Conservation (phyloP, 1,140 invertebrate genomes). For the Sycobia sp. region DNA sequence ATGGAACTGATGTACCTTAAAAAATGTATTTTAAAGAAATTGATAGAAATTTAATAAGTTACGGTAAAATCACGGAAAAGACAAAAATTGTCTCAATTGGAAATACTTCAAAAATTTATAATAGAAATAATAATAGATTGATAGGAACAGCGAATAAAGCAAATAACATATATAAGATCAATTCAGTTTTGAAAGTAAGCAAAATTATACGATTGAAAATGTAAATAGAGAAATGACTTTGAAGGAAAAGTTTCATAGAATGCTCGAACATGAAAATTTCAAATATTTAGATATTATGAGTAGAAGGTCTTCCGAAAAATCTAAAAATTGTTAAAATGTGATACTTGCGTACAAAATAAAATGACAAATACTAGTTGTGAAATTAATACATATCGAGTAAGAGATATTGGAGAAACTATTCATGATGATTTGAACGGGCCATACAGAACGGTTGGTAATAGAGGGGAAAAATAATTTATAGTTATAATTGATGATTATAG, state of each 20-base stretch:
- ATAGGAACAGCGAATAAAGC: slow-evolving; percentile 24
- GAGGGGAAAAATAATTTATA: slow-evolving; percentile 11
- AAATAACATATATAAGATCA: slow-evolving; percentile 19
- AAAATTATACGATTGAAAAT: neutral
- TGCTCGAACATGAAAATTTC: slow-evolving; percentile 12
- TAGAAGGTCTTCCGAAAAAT: neutral
- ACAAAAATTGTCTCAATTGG: slow-evolving; percentile 31
- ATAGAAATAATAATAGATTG: slow-evolving; percentile 25
- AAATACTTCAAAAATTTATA: slow-evolving; percentile 32
- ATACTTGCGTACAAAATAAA: slow-evolving; percentile 5
- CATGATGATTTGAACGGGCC: slow-evolving; percentile 6
- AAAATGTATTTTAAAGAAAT: slow-evolving; percentile 19
- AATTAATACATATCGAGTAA: slow-evolving; percentile 5
- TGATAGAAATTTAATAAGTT: neutral
- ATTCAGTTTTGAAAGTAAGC: slow-evolving; percentile 2
- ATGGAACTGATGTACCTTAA: neutral
- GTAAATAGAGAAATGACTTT: neutral
- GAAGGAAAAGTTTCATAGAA: slow-evolving; percentile 17
- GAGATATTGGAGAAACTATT: slow-evolving; percentile 1
- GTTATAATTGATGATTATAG: slow-evolving; percentile 12
- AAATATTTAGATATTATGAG: slow-evolving; percentile 14
- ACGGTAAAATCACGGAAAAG: slow-evolving; percentile 9
- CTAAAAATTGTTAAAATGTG: slow-evolving; percentile 6
- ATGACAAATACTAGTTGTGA: slow-evolving; percentile 7
- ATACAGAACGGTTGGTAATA: neutral